A percentile compares a stretch with the other conserved stretches of the same genome.
Evolutionary conservation across 2,888 invertebrate species (phyloP).

Genomic region (Chloroclysta siterata): DNA sequence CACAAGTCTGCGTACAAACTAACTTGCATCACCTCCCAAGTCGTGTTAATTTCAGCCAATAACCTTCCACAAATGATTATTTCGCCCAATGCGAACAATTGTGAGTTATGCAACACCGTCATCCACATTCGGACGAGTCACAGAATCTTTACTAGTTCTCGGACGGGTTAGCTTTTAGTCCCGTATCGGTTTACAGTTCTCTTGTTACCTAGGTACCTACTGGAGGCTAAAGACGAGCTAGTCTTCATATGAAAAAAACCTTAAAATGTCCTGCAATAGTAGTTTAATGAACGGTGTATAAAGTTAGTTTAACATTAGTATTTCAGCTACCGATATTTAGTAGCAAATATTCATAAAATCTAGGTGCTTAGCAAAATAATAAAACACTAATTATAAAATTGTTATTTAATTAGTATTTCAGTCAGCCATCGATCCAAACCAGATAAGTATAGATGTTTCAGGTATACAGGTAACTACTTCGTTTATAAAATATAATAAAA

Average conservation of each 20-base stretch:
- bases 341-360: no score
- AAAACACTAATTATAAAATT: no score
- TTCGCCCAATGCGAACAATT: conserved; percentile 34
- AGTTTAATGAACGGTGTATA: no score
- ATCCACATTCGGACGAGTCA: conserved; percentile 55
- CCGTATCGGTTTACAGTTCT: conserved; percentile 60
- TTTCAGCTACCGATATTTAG: no score
- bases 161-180: conserved; percentile 72
- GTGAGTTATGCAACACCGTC: conserved; percentile 56
- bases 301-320: no score
- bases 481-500: conserved; percentile 17
- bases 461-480: not conserved
- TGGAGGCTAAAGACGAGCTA: conserved; percentile 22
- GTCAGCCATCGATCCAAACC: not conserved
- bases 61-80: conserved; percentile 21
- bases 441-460: not conserved
- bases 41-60: conserved; percentile 21
- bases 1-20: not conserved
- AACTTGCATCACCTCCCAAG: conserved; percentile 20
- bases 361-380: no score
- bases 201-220: conserved; percentile 44
- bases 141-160: conserved; percentile 17
- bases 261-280: not conserved
- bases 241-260: conserved; percentile 8
- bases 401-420: not conserved